phyloP scores from a whole-genome alignment of 1,140 invertebrate species.

The Drosophila truncata region DNA sequence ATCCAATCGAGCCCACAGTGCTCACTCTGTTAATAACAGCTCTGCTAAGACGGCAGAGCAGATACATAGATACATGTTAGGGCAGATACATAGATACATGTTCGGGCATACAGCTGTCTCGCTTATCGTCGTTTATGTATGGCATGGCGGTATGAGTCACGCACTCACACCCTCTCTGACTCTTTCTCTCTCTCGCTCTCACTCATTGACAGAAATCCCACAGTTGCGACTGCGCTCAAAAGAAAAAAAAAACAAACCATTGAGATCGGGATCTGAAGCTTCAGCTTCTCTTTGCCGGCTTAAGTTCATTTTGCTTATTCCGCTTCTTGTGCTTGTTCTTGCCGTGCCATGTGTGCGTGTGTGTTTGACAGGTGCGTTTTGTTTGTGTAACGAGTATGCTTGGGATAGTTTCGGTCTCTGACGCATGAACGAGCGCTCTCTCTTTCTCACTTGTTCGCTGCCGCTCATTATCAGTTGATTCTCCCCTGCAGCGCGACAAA shows the following conservation, averaged over 20 bases:
- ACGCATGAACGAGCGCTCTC: slow-evolving; percentile 51
- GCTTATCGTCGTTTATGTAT: slow-evolving; percentile 34
- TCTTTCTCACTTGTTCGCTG: slow-evolving; percentile 18
- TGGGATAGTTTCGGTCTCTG: slow-evolving; percentile 59
- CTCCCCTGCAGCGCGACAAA: slow-evolving; percentile 23
- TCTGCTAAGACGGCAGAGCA: slow-evolving; percentile 2
- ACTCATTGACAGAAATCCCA: background rate
- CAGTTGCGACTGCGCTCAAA: slow-evolving; percentile 45
- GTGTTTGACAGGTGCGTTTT: slow-evolving; percentile 77
- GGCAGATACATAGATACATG: background rate
- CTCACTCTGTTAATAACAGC: slow-evolving; percentile 1
- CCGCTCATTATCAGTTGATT: slow-evolving; percentile 53
- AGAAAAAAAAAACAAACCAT: slow-evolving; percentile 25
- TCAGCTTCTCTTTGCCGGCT: slow-evolving; percentile 31
- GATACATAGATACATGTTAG: too few relatives aligned
- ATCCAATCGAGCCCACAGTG: background rate
- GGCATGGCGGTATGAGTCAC: slow-evolving; percentile 38
- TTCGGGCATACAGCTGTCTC: slow-evolving; percentile 35
- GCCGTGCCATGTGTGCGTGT: slow-evolving; percentile 13
- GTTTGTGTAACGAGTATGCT: slow-evolving; percentile 69
- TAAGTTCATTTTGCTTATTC: slow-evolving; percentile 14
- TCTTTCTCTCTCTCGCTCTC: background rate
- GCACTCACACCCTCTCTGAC: slow-evolving; percentile 9
- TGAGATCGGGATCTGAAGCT: slow-evolving; percentile 26
- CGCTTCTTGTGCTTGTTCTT: slow-evolving; percentile 8